These are phyloP conservation scores for Saccopteryx bilineata DNA, from an alignment of 2,113 vertebrate species.

Conservation along the genomic window DNA sequence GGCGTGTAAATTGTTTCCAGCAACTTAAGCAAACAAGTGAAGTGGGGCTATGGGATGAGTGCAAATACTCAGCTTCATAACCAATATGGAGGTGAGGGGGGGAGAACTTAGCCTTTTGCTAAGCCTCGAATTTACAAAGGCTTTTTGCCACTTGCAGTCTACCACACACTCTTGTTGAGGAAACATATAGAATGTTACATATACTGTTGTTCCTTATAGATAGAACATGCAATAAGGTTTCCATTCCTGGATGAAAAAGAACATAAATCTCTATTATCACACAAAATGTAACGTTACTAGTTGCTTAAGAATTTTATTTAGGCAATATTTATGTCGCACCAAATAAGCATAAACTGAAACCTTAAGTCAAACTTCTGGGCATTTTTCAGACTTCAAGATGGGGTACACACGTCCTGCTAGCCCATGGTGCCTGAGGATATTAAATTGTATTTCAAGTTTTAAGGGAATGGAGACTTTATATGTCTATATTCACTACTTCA, in stretches of 20 bases:
- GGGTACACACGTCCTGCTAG: not conserved
- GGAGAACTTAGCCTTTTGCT: no score
- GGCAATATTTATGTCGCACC: not conserved
- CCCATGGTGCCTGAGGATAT: not conserved
- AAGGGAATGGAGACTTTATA: not conserved
- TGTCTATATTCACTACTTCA: not conserved
- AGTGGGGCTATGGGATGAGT: no score
- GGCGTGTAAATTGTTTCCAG: no score
- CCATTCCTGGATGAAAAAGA: not conserved
- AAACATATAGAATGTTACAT: not conserved
- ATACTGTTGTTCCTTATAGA: not conserved
- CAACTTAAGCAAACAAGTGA: no score
- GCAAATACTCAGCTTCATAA: no score
- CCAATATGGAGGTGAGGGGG: no score
- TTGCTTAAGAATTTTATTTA: not conserved
- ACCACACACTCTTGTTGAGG: not conserved
- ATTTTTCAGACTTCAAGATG: not conserved
- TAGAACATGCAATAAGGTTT: not conserved
- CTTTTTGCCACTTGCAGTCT: no score
- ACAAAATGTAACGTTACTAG: not conserved
- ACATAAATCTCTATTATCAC: not conserved
- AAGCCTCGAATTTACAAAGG: no score
- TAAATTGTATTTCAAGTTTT: not conserved
- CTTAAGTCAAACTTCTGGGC: not conserved
- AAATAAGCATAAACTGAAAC: constrained; percentile 6